A percentile compares a stretch with the other conserved stretches of the same genome.
phyloP scores from a whole-genome alignment of 1,140 invertebrate species.

The Pseudobourletiella spinata region DNA sequence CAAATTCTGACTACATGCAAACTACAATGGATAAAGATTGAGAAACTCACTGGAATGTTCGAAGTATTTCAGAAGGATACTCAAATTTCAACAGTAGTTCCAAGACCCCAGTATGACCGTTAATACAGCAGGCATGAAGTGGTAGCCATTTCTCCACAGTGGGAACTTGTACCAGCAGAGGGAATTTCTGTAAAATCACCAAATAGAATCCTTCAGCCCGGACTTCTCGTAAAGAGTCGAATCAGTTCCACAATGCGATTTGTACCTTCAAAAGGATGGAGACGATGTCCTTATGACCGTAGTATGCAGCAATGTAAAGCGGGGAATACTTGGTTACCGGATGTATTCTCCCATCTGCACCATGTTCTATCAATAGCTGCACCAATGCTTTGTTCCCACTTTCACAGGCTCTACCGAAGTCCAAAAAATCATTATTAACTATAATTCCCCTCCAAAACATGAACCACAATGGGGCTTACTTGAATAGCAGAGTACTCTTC shows the following conservation, averaged over 20 bases:
- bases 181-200: slow-evolving; percentile 56
- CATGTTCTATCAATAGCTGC: slow-evolving; percentile 62
- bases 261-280: slow-evolving; percentile 60
- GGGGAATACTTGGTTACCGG: slow-evolving; percentile 85
- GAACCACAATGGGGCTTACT: slow-evolving; percentile 49
- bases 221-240: too few species aligned
- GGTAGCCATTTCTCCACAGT: slow-evolving; percentile 89
- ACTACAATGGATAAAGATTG: too few species aligned
- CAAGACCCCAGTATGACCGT: slow-evolving; percentile 67
- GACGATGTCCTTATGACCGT: slow-evolving; percentile 71
- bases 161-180: slow-evolving; percentile 53
- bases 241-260: too few species aligned
- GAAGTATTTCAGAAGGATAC: slow-evolving; percentile 64
- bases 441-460: not conserved
- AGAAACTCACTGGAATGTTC: slow-evolving; percentile 51
- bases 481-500: slow-evolving; percentile 73
- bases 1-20: too few species aligned
- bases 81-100: slow-evolving; percentile 69
- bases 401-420: slow-evolving; percentile 53
- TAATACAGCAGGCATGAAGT: slow-evolving; percentile 82
- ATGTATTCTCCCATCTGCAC: slow-evolving; percentile 77
- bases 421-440: not conserved
- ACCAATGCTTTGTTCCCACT: slow-evolving; percentile 72
- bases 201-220: too few species aligned
- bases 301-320: slow-evolving; percentile 81